Percentiles rank a stretch among this genome's conserved stretches.
Conservation (phyloP, 2,888 invertebrate species). For the Ecdyonurus torrentis region DNA sequence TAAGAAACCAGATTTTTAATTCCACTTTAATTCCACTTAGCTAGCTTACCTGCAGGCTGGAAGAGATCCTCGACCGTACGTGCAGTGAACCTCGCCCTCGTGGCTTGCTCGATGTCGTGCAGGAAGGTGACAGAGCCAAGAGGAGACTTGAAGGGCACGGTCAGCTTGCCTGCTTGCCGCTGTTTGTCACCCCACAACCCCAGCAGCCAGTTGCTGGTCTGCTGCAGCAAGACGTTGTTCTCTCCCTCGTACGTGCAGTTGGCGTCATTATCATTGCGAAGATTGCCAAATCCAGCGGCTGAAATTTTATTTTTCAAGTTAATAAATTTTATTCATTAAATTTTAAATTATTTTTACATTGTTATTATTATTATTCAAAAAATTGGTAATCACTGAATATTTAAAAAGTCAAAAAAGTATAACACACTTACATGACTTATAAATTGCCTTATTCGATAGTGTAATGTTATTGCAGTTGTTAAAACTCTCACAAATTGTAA, state of each 20-base stretch:
- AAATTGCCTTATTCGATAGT: no score
- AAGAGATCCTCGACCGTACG: slow-evolving; percentile 12
- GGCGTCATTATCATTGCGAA: slow-evolving; percentile 68
- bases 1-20: no score
- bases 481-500: no score
- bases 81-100: slow-evolving; percentile 19
- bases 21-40: no score
- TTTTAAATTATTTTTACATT: not conserved
- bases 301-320: slow-evolving; percentile 13
- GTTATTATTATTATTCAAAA: not conserved
- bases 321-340: slow-evolving; percentile 11
- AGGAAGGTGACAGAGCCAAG: slow-evolving; percentile 27
- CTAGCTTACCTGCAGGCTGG: slow-evolving; percentile 11
- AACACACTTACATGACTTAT: no score
- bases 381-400: not conserved
- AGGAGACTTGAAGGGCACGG: slow-evolving; percentile 22
- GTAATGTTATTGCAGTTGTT: no score
- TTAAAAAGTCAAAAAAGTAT: not conserved
- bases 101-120: slow-evolving; percentile 19
- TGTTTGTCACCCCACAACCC: slow-evolving; percentile 31
- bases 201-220: slow-evolving; percentile 73
- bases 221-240: slow-evolving; percentile 75
- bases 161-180: slow-evolving; percentile 18
- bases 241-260: slow-evolving; percentile 85
- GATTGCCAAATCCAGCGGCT: slow-evolving; percentile 55